phyloP scores from a whole-genome alignment of 2,888 invertebrate species.

The Kuschelorhynchus macadamiae region DNA sequence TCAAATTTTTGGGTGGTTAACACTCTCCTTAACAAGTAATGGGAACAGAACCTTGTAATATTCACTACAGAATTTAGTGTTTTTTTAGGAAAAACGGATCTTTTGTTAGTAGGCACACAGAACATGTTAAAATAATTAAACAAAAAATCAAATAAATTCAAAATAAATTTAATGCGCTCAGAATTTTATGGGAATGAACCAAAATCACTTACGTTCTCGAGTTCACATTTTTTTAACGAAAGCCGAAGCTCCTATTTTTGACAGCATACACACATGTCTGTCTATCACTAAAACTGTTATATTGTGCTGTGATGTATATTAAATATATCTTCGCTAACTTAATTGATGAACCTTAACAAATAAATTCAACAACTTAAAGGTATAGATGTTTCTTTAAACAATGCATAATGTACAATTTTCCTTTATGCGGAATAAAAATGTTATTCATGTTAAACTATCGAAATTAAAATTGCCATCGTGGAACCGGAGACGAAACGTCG shows the following conservation, averaged over 20 bases:
- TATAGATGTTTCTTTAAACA: constrained; percentile 2
- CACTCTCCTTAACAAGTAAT: too few species aligned
- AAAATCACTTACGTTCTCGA: background rate
- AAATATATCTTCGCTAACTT: constrained; percentile 1
- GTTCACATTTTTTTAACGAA: constrained; percentile 2
- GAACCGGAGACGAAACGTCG: too few species aligned
- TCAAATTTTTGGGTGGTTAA: too few species aligned
- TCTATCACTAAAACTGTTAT: constrained; percentile 4
- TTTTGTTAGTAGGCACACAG: background rate
- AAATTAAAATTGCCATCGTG: too few species aligned
- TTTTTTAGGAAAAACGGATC: background rate
- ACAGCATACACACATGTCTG: background rate
- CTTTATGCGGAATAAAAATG: too few species aligned
- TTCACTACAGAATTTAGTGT: too few species aligned
- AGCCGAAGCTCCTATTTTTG: background rate
- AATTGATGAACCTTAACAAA: background rate
- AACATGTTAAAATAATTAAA: constrained; percentile 15
- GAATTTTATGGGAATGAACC: constrained; percentile 11
- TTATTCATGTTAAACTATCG: too few species aligned
- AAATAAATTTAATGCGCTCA: constrained; percentile 13
- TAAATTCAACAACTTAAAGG: constrained; percentile 5
- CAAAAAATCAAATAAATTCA: background rate
- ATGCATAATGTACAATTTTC: too few species aligned
- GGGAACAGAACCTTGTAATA: too few species aligned
- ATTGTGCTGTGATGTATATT: constrained; percentile 5